Evolutionary conservation across 2,113 vertebrate species (phyloP), one percentile per base, ranked within the genome.

Genomic region (Paratilapia polleni): DNA sequence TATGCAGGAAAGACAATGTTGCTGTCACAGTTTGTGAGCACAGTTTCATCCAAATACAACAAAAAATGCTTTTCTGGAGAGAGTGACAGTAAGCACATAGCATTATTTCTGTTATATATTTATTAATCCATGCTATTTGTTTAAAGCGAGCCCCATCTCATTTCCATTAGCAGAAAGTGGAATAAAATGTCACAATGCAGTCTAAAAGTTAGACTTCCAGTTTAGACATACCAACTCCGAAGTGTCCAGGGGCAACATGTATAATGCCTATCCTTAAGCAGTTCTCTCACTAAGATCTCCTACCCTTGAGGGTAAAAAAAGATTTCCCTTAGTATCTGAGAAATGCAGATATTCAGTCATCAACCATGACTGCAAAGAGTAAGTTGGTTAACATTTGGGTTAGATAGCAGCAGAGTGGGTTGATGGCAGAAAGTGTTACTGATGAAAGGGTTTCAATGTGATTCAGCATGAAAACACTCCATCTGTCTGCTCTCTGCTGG

Each of bases 381-480:
- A 85, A 92, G 80, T 79, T 82, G 52, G 62, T 84, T 80, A 82
- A 84, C 82, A 90, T 87, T 85, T 90, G 75, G 75, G 81, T 87
- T 77, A 61, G 87, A 89, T 88, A 87, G 89, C 87, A 74, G 74
- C 63, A 68, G 92, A 87, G 86, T 92, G 89, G 86, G 87, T 4
- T 34, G 68, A 34, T 82, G 75, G 76, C 73, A 81, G 66, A 78
- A 84, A 74, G 75, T 92, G 88, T 83, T 88, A 61, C 2, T 47
- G 82, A 88, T 90, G 82, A 90, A 88, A 89, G 83, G 76, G 17
- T 87, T 82, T 90, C 73, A 77, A 43, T 87, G 77, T 74, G 82
- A 88, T 88, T 90, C 86, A 87, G 89, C 77, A 79, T 80, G 74
- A 88, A 87, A 84, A 87, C 88, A 77, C 66, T 82, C 88, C 90